Base-by-base conservation (phyloP, 1,140 invertebrate genomes). In the Drosophila sproati region DNA sequence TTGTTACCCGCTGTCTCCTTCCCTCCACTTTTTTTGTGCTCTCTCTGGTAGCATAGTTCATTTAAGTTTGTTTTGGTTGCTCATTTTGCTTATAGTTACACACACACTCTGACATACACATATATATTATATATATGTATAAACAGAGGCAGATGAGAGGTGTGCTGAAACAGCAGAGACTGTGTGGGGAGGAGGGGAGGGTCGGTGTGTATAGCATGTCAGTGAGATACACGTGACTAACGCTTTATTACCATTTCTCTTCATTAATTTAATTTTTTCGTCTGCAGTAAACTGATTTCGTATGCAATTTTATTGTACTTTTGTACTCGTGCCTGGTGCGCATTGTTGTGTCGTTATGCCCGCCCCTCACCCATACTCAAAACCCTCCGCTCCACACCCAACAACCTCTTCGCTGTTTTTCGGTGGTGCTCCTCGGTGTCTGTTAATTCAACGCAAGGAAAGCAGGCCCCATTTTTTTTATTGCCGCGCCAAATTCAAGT, bases 181-280 rank as follows among this genome's bases (percentile, higher is more conserved):
- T 2, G 50, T 5, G 34, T 20, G 20, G 20, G 4, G 2, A 48
- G 51, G 57, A 8, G 10, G 39, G 60, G 29, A 10, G 8, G 35
- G 7, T 32, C 43, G 45, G 39, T 31, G 67, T 31, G 67, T 52
- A 43, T 66, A 61, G 73, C 48, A 43, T 63, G 52, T 69, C 50
- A 43, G 61, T 59, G 63, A 70, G 70, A 77, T 52, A 87, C 83
- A 87, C 83, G 83, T 87, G 83, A 87, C 83, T 88, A 88, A 80
- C 83, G 83, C 80, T 87, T 87, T 87, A 87, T 87, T 87, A 87
- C 83, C 83, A 87, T 87, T 88, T 87, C 87, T 87, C 83, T 87
- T 87, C 83, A 87, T 87, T 87, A 87, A 87, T 87, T 87, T 87
- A 87, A 87, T 87, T 87, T 87, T 87, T 87, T 87, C 83, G 83